Percentiles rank a stretch among this genome's conserved stretches.
Evolutionary conservation across 2,113 vertebrate genomes (phyloP).

Genomic region (Trichechus manatus): DNA sequence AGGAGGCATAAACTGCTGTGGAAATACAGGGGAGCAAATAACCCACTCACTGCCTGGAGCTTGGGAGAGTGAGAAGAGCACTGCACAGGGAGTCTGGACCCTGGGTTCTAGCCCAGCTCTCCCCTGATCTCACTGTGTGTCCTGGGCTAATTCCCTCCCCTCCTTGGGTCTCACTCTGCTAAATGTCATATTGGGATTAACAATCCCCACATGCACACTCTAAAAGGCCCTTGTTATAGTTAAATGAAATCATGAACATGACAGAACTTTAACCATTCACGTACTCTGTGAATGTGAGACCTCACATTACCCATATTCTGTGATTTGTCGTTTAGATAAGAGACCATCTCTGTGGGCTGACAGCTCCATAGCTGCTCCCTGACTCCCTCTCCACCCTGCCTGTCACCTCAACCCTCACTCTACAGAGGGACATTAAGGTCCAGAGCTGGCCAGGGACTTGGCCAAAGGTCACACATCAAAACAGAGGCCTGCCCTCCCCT

Average conservation of each 20-base stretch:
- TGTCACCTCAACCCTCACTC: neutral
- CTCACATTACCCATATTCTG: neutral
- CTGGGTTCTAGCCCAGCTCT: neutral
- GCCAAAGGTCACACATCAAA: constrained; percentile 46
- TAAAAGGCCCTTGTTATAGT: neutral
- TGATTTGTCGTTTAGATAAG: neutral
- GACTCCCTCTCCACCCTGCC: neutral
- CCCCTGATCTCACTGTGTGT: neutral
- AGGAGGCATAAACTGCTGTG: neutral
- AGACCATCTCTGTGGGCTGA: neutral
- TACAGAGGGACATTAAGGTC: neutral
- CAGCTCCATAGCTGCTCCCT: neutral
- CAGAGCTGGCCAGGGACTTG: neutral
- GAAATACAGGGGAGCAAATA: neutral
- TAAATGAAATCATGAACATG: neutral
- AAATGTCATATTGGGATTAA: neutral
- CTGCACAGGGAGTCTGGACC: neutral
- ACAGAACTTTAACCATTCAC: neutral
- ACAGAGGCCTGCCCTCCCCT: neutral
- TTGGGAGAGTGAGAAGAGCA: neutral
- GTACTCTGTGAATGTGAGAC: neutral
- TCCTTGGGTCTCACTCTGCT: neutral
- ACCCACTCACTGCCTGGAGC: neutral
- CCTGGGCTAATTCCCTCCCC: neutral
- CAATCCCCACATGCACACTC: neutral